These are phyloP conservation scores for Drosophila lacertosa DNA, from an alignment of 1,140 invertebrate species.

Conservation along the genomic window DNA sequence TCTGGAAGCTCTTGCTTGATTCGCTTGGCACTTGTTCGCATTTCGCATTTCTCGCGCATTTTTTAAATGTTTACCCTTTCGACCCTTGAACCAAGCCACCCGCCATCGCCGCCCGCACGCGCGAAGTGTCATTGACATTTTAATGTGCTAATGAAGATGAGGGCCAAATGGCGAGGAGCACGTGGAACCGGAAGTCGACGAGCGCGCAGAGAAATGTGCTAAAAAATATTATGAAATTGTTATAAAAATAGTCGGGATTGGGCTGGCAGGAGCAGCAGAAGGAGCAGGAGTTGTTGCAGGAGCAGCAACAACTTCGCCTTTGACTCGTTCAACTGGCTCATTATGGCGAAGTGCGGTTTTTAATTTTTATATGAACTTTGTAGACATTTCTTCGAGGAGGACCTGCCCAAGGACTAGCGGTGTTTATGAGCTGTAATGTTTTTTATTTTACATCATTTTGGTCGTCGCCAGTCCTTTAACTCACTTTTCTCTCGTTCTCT, in stretches of 20 bases:
- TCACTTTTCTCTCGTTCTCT: conserved; percentile 8
- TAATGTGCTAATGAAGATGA: conserved; percentile 82
- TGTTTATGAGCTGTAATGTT: conserved; percentile 75
- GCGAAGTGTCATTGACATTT: conserved; percentile 79
- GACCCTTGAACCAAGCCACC: conserved; percentile 30
- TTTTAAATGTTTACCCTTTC: conserved; percentile 75
- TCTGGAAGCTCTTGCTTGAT: conserved; percentile 15
- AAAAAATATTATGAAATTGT: conserved; percentile 81
- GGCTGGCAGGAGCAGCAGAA: no score
- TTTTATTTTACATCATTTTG: conserved; percentile 58
- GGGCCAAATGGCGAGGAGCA: conserved; percentile 50
- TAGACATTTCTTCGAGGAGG: conserved; percentile 27
- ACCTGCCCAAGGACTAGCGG: conserved; percentile 64
- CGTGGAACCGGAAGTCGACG: neutral
- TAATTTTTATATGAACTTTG: conserved; percentile 41
- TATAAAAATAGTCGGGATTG: conserved; percentile 71
- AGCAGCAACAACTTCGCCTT: conserved; percentile 40
- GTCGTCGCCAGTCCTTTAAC: conserved; percentile 11
- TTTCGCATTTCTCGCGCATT: conserved; percentile 71
- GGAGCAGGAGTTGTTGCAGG: no score
- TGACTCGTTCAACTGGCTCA: conserved; percentile 54
- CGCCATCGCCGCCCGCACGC: conserved; percentile 36
- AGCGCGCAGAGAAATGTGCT: conserved; percentile 6
- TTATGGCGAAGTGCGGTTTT: conserved; percentile 52
- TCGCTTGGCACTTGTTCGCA: conserved; percentile 46